Evolutionary conservation across 1,140 invertebrate species (phyloP), one percentile per base, ranked within the genome.

Genomic region (Heliconius hermathena): DNA sequence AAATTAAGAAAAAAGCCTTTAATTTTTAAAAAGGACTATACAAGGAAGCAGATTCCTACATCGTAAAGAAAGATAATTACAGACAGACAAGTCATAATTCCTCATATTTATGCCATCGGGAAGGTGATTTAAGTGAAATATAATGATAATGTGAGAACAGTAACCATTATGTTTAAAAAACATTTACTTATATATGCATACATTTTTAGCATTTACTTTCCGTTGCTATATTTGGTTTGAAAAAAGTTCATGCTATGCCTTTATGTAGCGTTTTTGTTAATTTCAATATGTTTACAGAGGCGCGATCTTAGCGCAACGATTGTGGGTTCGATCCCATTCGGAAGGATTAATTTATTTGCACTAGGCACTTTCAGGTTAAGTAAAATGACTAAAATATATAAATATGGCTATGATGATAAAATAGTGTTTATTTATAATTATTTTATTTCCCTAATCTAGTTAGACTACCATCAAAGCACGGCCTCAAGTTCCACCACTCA

Each of bases 31-130:
- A 66, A 66, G 60, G 22, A 29, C n/a, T 22, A 0, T 8, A 66
- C 13, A 75, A 60, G 74, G 74, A 75, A 75, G 60, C 49, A 75
- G 22, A 60, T 41, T 46, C 60, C 33, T 60, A 66, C 36, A 66
- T 75, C 60, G n/a, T 60, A 5, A 33, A 75, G n/a, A 33, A 66
- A 33, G 3, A 75, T 75, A 66, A 75, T 75, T 66, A 66, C 57
- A 60, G 18, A 75, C 73, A 26, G 33, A 75, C 49, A 74, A n/a
- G 29, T 36, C 29, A 54, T 66, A 66, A 66, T 66, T 66, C 52
- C 49, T 57, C n/a, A 57, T 74, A 74, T 54, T 20, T 74, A 57
- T 26, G 18, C 41, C 18, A 49, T 22, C 11, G 33, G 8, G 22
- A 74, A 52, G 54, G 29, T 22, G 26, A 75, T 60, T 75, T 75